Evolutionary conservation across 2,797 vertebrate genomes (phyloP), one percentile per base, ranked within the genome.

Genomic region (Parauchenoglanis punctatus): DNA sequence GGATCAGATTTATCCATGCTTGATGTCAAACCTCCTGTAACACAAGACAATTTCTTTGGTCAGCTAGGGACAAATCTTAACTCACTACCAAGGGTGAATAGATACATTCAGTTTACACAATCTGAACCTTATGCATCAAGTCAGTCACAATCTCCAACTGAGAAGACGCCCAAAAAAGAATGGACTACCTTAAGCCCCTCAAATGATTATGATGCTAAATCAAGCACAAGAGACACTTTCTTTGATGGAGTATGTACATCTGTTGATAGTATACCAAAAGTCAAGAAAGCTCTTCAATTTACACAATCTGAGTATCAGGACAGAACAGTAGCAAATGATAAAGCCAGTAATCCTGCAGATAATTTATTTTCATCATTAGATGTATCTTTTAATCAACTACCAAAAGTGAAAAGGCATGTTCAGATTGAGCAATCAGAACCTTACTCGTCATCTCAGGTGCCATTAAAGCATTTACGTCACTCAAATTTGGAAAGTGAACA

Each of bases 391-490:
- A 44, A 72, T n/a, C 15, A 58, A 61, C 40, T 88, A 2, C 77
- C 89, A 46, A 87, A 52, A 72, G 87, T 85, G 40, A 85, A 78
- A 68, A 85, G 87, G 70, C 65, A 86, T 63, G 56, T 89, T 80
- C 15, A 84, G 28, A 54, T 76, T 20, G 68, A 25, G 67, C 81
- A 75, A 35, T 76, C 75, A 5, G 13, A 88, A 81, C 84, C 58
- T 84, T 56, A 49, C 13, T 56, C 2, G 46, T 68, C 82, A 87
- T 81, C 40, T 56, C 68, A 3, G 10, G 17, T 40, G 31, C 31
- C 31, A 35, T 70, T 17, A 70, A 20, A 23, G 35, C 20, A 23
- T 72, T 20, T 40, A 72, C 10, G 18, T 72, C 68, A 11, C 35
- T 72, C 68, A 75, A 25, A 75, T 49, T 25, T 49, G 73, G 75